Percentiles rank a stretch among this genome's conserved stretches.
Evolutionary conservation across 1,140 invertebrate genomes (phyloP).

Genomic region (Tribolium castaneum): DNA sequence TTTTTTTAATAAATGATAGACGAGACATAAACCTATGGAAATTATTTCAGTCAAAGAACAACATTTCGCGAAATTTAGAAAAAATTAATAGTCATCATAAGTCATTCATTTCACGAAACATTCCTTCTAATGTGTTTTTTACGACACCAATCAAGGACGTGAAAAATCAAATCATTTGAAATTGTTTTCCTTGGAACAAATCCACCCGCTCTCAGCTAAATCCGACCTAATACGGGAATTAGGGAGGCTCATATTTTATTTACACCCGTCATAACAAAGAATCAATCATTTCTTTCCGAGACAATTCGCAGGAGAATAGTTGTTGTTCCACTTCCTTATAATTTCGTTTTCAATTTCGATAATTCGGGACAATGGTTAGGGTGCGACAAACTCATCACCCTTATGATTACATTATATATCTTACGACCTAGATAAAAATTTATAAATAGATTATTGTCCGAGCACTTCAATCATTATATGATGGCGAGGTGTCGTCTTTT

Average conservation of each 20-base stretch:
- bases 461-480: neutral
- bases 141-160: too few relatives aligned
- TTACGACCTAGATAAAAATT: neutral
- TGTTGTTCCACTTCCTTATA: neutral
- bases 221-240: neutral
- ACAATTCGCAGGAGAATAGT: neutral
- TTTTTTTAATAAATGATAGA: too few relatives aligned
- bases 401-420: neutral
- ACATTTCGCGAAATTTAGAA: too few relatives aligned
- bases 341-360: neutral
- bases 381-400: neutral
- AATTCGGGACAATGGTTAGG: neutral
- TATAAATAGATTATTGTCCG: neutral
- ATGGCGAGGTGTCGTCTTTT: neutral
- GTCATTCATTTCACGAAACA: too few relatives aligned
- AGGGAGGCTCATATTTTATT: neutral
- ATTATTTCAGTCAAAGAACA: too few relatives aligned
- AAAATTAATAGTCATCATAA: too few relatives aligned
- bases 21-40: too few relatives aligned
- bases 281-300: neutral
- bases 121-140: too few relatives aligned
- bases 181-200: neutral
- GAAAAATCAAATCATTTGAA: too few relatives aligned
- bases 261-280: neutral
- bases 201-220: neutral